Conservation (phyloP, 2,888 invertebrate species). For the Xiphydria camelus region DNA sequence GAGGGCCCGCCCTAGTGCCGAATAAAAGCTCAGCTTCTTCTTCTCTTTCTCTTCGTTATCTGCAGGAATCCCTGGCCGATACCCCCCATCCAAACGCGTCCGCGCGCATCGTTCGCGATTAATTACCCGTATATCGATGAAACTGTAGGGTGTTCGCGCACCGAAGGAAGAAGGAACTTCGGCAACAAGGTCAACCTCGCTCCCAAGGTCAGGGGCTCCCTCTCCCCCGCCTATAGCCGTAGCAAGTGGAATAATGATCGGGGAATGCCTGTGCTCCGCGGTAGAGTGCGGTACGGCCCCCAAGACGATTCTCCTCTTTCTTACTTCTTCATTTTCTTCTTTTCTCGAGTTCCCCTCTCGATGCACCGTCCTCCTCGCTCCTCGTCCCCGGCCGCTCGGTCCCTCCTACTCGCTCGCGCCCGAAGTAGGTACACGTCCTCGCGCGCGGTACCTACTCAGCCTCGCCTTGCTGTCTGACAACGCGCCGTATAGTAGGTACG, state of each 20-base stretch:
- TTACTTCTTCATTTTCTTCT: conserved; percentile 12
- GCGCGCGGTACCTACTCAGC: not conserved
- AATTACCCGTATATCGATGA: too few relatives aligned
- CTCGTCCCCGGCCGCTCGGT: conserved; percentile 1
- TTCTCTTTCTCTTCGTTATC: too few relatives aligned
- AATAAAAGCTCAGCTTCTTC: too few relatives aligned
- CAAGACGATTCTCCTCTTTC: conserved; percentile 24
- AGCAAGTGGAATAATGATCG: conserved; percentile 42
- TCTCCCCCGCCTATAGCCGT: conserved; percentile 15
- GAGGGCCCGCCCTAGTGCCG: too few relatives aligned
- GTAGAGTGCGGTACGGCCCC: conserved; percentile 32
- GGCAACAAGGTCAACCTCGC: too few relatives aligned
- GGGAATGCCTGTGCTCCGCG: conserved; percentile 33
- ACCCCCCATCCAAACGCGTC: too few relatives aligned
- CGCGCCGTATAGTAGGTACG: too few relatives aligned
- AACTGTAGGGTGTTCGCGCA: too few relatives aligned
- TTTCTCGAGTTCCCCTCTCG: conserved; percentile 13
- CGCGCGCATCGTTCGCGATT: not conserved
- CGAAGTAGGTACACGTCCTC: not conserved
- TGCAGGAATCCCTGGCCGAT: too few relatives aligned
- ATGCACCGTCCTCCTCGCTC: not conserved
- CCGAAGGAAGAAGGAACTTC: too few relatives aligned
- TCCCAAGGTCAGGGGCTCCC: conserved; percentile 31
- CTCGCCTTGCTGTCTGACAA: conserved; percentile 11
- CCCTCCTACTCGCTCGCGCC: conserved; percentile 7